These are phyloP conservation scores for Cataglyphis cursor DNA, from an alignment of 2,888 invertebrate species.

Conservation along the genomic window DNA sequence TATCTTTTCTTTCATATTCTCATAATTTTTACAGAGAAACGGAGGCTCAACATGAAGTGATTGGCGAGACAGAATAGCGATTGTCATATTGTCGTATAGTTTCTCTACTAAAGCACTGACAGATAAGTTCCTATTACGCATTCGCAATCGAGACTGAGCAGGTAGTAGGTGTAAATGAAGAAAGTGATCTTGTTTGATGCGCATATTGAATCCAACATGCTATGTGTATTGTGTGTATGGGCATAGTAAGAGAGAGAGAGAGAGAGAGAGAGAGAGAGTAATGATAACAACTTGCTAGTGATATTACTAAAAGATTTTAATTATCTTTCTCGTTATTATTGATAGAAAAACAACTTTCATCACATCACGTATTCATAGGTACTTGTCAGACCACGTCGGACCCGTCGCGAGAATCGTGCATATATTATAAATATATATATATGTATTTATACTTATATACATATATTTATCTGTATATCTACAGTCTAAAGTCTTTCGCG, in stretches of 20 bases:
- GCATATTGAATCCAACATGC: constrained; percentile 14
- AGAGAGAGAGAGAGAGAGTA: constrained; percentile 47
- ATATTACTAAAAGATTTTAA: constrained; percentile 79
- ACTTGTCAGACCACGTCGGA: constrained; percentile 71
- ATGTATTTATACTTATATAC: constrained; percentile 62
- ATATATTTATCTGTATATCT: constrained; percentile 39
- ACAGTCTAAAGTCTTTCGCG: constrained; percentile 56
- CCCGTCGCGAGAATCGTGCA: constrained; percentile 69
- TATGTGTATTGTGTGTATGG: constrained; percentile 29
- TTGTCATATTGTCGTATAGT: constrained; percentile 33
- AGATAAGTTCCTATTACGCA: constrained; percentile 40
- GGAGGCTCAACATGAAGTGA: constrained; percentile 15
- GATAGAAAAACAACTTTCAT: constrained; percentile 81
- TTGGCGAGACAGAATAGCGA: constrained; percentile 6
- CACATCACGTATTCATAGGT: constrained; percentile 79
- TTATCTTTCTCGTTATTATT: constrained; percentile 67
- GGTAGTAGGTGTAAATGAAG: constrained; percentile 27
- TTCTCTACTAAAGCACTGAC: constrained; percentile 36
- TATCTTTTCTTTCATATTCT: constrained; percentile 20
- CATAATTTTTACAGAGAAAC: constrained; percentile 44
- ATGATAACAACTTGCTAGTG: constrained; percentile 71
- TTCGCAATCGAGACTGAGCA: constrained; percentile 9
- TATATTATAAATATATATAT: constrained; percentile 39
- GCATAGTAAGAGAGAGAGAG: constrained; percentile 29
- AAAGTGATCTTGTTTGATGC: constrained; percentile 45